Conservation (phyloP, 1,140 invertebrate genomes). For the Leptonema lineaticorne region DNA sequence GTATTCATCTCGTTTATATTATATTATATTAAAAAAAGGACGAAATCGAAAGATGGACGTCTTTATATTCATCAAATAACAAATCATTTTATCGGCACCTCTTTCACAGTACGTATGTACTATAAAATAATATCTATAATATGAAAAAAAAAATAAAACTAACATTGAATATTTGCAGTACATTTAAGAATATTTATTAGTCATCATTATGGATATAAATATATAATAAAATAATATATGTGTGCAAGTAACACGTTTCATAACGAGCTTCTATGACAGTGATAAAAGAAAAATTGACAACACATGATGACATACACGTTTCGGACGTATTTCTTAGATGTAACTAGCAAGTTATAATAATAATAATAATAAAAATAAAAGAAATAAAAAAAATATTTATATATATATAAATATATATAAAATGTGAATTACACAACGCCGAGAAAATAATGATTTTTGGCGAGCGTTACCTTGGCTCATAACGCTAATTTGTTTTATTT, state of each 20-base stretch:
- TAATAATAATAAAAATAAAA: neutral
- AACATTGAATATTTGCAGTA: neutral
- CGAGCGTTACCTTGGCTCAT: constrained; percentile 12
- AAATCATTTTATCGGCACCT: neutral
- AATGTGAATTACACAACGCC: too few species aligned
- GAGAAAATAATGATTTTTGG: constrained; percentile 15
- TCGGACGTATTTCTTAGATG: neutral
- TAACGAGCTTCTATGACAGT: neutral
- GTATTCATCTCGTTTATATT: neutral
- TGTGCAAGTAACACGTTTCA: neutral
- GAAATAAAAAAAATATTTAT: neutral
- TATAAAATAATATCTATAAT: neutral
- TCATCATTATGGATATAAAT: neutral
- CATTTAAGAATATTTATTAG: constrained; percentile 10
- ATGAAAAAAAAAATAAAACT: neutral
- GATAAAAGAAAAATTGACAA: neutral
- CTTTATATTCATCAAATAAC: constrained; percentile 14
- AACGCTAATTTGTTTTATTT: constrained; percentile 22
- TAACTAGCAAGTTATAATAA: too few species aligned
- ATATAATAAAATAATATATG: neutral
- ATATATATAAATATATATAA: neutral
- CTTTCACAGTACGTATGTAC: too few species aligned
- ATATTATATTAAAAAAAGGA: neutral
- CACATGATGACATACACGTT: constrained; percentile 5
- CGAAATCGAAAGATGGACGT: too few species aligned